Conservation (phyloP, 2,113 vertebrate genomes). For the Xerus inauris region DNA sequence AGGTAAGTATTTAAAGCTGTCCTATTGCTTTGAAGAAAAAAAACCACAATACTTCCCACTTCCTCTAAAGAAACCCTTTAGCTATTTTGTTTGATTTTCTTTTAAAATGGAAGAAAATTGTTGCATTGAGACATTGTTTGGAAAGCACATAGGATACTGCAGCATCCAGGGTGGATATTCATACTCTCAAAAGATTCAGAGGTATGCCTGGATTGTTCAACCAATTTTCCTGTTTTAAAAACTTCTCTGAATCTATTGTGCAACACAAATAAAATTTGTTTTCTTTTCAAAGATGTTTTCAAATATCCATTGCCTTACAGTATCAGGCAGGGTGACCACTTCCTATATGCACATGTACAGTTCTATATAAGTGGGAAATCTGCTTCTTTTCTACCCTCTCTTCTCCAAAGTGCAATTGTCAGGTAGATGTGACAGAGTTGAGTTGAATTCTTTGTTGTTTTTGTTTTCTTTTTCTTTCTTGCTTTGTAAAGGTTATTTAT, state of each 20-base stretch:
- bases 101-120: constrained; percentile 5
- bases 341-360: not conserved
- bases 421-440: not conserved
- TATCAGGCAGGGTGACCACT: not conserved
- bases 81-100: constrained; percentile 24
- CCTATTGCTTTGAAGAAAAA: not conserved
- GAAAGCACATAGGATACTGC: not conserved
- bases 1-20: not conserved
- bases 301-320: not conserved
- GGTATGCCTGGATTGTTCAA: constrained; percentile 3
- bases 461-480: no score
- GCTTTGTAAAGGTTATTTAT: no score
- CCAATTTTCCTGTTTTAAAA: constrained; percentile 37
- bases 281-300: constrained; percentile 4
- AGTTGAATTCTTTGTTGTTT: not conserved
- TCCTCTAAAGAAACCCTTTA: not conserved
- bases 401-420: not conserved
- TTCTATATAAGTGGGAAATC: not conserved
- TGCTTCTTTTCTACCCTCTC: not conserved
- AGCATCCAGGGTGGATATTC: not conserved
- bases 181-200: constrained; percentile 8
- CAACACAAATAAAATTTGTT: not conserved
- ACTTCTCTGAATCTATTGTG: constrained; percentile 11
- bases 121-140: constrained; percentile 12
- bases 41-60: not conserved